Evolutionary conservation across 2,113 vertebrate species (phyloP), one percentile per base, ranked within the genome.

Genomic region (Cavia porcellus): DNA sequence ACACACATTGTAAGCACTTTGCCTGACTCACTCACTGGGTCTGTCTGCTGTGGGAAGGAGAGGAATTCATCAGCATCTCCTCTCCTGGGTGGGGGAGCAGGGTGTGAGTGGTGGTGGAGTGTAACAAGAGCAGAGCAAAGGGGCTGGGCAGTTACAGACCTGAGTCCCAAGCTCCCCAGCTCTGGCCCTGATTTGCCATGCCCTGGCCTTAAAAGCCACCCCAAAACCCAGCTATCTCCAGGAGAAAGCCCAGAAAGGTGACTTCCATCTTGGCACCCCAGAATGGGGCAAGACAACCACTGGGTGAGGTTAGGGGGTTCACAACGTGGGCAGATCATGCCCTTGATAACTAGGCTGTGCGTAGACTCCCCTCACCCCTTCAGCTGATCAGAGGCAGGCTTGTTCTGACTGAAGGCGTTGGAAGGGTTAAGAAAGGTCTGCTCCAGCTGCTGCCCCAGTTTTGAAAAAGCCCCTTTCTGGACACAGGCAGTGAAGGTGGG

Each of bases 1-100:
- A 98, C 96, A 97, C 94, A 98, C 98, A 98, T 95, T 98, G 98
- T 98, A 99, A 99, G 98, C 98, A 98, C 98, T 99, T 98, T 98
- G 98, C 98, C 98, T 98, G 98, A 98, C 96, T 96, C 97, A 96
- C 95, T 97, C 95, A 90, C 94, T 94, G 96, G 97, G 94, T 97
- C 97, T 98, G 97, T 98, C 98, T 98, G 93, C 92, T 85, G 90
- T 97, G 97, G 90, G 94, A 92, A 96, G 94, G 79, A 93, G 89
- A 85, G 70, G 66, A 88, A 85, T 91, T 97, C 97, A 97, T 90
- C 77, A n/a, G 95, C 55, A 80, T 94, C 96, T 94, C 97, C 96
- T 97, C 96, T 91, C 83, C n/a, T 35, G 87, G 42, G 90, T 79
- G 8, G 45, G 87, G 95, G 55, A 93, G 92, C 35, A 81, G 96